These are phyloP conservation scores for Recurvirostra avosetta DNA, from an alignment of 2,113 vertebrate genomes.

Conservation along the genomic window DNA sequence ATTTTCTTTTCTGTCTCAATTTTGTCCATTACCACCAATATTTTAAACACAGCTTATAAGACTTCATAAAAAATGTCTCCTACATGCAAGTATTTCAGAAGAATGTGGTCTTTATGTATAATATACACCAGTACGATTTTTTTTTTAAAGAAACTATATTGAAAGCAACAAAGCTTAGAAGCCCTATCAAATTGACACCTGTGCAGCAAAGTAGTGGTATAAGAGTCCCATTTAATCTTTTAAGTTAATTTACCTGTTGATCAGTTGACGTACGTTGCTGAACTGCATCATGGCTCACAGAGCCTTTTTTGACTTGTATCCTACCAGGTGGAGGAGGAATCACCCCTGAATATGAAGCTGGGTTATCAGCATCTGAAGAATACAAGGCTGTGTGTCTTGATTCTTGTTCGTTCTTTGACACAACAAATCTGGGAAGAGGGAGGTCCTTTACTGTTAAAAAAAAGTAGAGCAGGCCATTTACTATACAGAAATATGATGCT, in stretches of 20 bases:
- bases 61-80: background rate
- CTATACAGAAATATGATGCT: background rate
- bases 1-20: background rate
- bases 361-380: conserved; percentile 87
- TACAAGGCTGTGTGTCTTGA: conserved; percentile 85
- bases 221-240: background rate
- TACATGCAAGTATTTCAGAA: background rate
- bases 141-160: background rate
- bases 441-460: conserved; percentile 89
- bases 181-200: background rate
- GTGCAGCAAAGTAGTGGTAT: background rate
- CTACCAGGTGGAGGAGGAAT: conserved; percentile 93
- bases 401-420: conserved; percentile 93
- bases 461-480: background rate
- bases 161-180: background rate
- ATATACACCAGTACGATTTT: background rate
- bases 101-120: background rate
- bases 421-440: conserved; percentile 90
- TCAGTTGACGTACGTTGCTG: conserved; percentile 84
- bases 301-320: conserved; percentile 90
- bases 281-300: conserved; percentile 86
- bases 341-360: conserved; percentile 88
- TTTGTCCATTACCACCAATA: background rate
- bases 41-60: background rate
- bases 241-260: conserved; percentile 80